Percentiles rank a stretch among this genome's conserved stretches.
Conservation (phyloP, 1,140 invertebrate species). For the Argopecten irradians region DNA sequence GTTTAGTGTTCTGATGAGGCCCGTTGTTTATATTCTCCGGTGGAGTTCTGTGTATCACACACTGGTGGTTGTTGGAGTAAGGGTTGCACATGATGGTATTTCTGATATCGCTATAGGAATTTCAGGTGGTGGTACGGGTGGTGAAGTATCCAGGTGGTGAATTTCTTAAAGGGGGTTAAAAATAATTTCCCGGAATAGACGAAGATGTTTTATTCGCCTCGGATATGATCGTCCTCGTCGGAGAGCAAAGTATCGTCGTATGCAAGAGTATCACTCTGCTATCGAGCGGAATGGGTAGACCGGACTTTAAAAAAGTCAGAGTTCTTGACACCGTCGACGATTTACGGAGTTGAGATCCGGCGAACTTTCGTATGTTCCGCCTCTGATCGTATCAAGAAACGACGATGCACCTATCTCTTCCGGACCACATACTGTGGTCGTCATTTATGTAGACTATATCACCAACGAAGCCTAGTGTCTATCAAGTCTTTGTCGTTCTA, state of each 20-base stretch:
- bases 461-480: neutral
- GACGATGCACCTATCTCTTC: conserved; percentile 26
- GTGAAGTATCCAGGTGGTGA: neutral
- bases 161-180: neutral
- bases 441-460: conserved; percentile 26
- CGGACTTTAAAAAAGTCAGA: neutral
- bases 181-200: neutral
- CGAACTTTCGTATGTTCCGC: conserved; percentile 43
- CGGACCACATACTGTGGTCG: neutral
- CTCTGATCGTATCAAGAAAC: conserved; percentile 25
- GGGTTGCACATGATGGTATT: neutral
- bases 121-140: neutral
- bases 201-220: neutral
- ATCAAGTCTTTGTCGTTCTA: neutral
- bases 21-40: no score
- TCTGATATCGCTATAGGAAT: neutral
- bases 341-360: conserved; percentile 9
- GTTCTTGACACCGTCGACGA: neutral
- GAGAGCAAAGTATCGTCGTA: neutral
- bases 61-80: no score
- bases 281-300: neutral
- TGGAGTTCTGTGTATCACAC: no score
- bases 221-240: neutral
- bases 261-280: neutral
- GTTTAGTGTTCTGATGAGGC: no score